Base-by-base conservation (phyloP, 2,888 invertebrate genomes). In the Exephanes ischioxanthus region DNA sequence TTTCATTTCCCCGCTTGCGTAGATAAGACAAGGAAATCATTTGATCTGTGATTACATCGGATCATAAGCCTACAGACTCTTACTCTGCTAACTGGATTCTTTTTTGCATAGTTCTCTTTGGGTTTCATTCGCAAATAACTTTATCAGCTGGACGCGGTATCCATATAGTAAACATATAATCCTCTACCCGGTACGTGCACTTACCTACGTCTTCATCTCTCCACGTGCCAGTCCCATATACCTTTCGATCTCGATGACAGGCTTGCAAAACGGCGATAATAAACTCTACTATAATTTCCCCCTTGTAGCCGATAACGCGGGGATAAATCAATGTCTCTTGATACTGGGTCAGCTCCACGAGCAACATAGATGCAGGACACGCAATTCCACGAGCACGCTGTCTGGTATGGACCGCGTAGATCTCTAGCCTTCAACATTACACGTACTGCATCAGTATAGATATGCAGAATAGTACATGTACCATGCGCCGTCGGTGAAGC, bases 321-420 rank as follows among this genome's bases (percentile, higher is more conserved):
- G 79, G 85, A 88, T 88, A 88, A 89, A 89, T 89, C 90, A 89
- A 84, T 72, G 87, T 86, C 84, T 76, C 71, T 63, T 45, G 81
- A 87, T 87, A 87, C 80, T 88, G 86, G 88, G 85, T 88, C 88
- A 87, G 51, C 77, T 79, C 77, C 73, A 68, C 53, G 72, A 82
- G 66, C 75, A 14, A 48, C 19, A 55, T 51, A n/a, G 45, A 70
- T 71, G 51, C 30, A 45, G 80, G 70, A 75, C 37, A 33, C 45
- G 45, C 51, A 61, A 61, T 53, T 51, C 61, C 71, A 63, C n/a
- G 30, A 81, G 33, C 61, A 48, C 75, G 71, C 11, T 68, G 72
- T 83, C 68, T 51, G 68, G 16, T 48, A 67, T 3, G 19, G 67
- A 73, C 51, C 71, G 68, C 51, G 26, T 53, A 68, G 55, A 80